phyloP scores from a whole-genome alignment of 1,140 invertebrate genomes.

The Schlechtendalia chinensis region DNA sequence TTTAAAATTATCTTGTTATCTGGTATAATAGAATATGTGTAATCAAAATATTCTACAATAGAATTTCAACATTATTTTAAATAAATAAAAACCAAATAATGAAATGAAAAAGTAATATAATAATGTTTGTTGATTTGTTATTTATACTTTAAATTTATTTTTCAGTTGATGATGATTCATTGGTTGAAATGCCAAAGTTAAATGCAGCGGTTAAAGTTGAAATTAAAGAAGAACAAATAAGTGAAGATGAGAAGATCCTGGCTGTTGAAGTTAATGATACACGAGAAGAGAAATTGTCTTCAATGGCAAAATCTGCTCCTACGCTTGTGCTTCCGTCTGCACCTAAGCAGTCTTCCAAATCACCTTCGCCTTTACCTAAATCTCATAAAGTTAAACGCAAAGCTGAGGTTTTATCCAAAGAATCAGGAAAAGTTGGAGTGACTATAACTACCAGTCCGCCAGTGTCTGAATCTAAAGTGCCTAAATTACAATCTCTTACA shows the following conservation, averaged over 20 bases:
- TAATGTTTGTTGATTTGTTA: too few relatives aligned
- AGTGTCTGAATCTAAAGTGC: slow-evolving; percentile 61
- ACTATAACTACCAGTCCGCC: slow-evolving; percentile 77
- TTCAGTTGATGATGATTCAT: slow-evolving; percentile 38
- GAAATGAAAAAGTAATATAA: too few relatives aligned
- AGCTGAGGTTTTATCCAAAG: slow-evolving; percentile 75
- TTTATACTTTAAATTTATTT: slow-evolving; percentile 4
- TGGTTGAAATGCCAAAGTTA: slow-evolving; percentile 43
- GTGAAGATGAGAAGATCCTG: slow-evolving; percentile 52
- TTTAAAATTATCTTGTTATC: background rate
- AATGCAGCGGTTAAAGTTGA: slow-evolving; percentile 31
- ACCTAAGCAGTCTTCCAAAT: slow-evolving; percentile 30
- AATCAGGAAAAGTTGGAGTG: slow-evolving; percentile 84
- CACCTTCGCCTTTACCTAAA: slow-evolving; percentile 53
- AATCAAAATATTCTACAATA: too few relatives aligned
- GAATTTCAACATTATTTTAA: too few relatives aligned
- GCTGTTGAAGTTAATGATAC: slow-evolving; percentile 59
- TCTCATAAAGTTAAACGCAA: slow-evolving; percentile 71
- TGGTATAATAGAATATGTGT: too few relatives aligned
- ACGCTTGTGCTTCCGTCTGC: background rate
- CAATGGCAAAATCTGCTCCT: background rate
- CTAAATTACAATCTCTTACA: slow-evolving; percentile 51
- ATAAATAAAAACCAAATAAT: too few relatives aligned
- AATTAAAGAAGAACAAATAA: slow-evolving; percentile 12
- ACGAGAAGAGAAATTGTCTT: slow-evolving; percentile 55